Evolutionary conservation across 2,888 invertebrate genomes (phyloP), one percentile per base, ranked within the genome.

Genomic region (Eristalis tenax): DNA sequence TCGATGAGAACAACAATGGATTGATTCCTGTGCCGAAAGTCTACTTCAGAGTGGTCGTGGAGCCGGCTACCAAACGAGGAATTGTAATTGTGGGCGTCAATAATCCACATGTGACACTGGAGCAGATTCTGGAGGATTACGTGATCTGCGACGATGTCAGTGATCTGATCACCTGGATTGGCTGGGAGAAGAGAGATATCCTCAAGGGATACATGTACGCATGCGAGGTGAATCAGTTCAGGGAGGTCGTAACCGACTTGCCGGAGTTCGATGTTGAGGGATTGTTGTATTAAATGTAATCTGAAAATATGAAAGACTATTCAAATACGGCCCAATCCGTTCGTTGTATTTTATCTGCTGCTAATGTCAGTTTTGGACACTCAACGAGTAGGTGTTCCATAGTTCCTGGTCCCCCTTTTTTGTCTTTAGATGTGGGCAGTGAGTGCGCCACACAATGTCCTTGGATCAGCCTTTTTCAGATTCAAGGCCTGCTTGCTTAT

Each of bases 31-130:
- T 95, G 18, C 95, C 95, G 1, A 91, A 93, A 88, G 86, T 94
- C 40, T 94, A 92, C 89, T 95, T 94, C 94, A 95, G 95, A 89
- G 92, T 95, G 2, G 90, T 95, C 23, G 93, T 94, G 88, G 94
- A 95, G 83, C 83, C 83, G 1, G 71, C 79, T 2, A 92, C 93
- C 0, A 88, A 74, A 1, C 91, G 92, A 18, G 95, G 94, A 1
- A 91, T 94, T 35, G 95, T 94, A 8, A 91, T 95, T 70, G 89
- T 95, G 22, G 94, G 94, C 5, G 92, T 92, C 2, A 93, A 93
- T 89, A 91, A 93, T 91, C 92, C 92, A 2, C 90, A 91, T 86
- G 89, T 89, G 13, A 90, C 91, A 0, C 80, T 91, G 23, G 73
- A 88, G 18, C 89, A 92, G 86, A 89, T 90, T 32, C 8, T 85